These are phyloP conservation scores for Melanophora roralis DNA, from an alignment of 2,888 invertebrate species.

Conservation along the genomic window DNA sequence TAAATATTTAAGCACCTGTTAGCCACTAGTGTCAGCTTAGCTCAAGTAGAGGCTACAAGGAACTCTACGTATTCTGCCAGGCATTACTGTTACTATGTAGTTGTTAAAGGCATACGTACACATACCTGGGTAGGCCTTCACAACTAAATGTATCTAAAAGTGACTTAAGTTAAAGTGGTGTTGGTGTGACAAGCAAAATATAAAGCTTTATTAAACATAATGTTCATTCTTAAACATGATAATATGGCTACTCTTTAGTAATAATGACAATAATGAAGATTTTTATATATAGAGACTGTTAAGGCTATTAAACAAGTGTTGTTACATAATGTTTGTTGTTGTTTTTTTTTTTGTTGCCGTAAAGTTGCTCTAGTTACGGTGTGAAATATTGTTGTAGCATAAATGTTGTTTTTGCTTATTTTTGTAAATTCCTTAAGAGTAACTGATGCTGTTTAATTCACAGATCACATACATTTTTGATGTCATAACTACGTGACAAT, in stretches of 20 bases:
- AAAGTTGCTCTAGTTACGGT: neutral
- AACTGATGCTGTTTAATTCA: slow-evolving; percentile 34
- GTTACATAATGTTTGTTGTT: neutral
- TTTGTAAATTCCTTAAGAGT: neutral
- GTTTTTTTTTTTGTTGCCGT: slow-evolving; percentile 6
- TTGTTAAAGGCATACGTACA: too few relatives aligned
- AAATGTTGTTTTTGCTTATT: neutral
- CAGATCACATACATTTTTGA: slow-evolving; percentile 64
- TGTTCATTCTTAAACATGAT: slow-evolving; percentile 21
- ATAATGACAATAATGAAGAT: slow-evolving; percentile 22
- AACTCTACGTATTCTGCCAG: slow-evolving; percentile 47
- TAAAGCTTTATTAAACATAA: slow-evolving; percentile 19
- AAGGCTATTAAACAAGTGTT: slow-evolving; percentile 39
- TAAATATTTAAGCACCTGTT: too few relatives aligned
- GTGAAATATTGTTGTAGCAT: slow-evolving; percentile 10
- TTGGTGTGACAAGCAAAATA: slow-evolving; percentile 29
- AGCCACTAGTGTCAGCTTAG: too few relatives aligned
- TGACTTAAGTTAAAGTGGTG: slow-evolving; percentile 25
- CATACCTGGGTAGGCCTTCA: neutral
- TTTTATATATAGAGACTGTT: slow-evolving; percentile 19
- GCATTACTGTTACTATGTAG: slow-evolving; percentile 25
- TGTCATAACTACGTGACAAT: slow-evolving; percentile 62
- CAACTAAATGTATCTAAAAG: neutral
- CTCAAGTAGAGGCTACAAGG: slow-evolving; percentile 8
- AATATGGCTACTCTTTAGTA: neutral